Conservation (phyloP, 2,888 invertebrate genomes). For the Yponomeuta sedellus region DNA sequence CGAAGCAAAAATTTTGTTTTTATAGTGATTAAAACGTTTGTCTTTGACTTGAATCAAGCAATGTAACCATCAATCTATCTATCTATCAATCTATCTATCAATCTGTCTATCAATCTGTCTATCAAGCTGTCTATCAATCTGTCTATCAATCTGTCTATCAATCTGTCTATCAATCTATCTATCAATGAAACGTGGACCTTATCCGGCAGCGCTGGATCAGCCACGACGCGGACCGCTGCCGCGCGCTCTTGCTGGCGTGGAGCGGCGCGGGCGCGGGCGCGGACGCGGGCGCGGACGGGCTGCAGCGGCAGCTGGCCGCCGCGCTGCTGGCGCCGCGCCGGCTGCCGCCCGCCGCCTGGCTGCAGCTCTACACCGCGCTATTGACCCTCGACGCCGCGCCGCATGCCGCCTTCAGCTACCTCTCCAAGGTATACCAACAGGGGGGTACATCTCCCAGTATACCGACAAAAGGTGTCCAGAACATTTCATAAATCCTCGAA, state of each 20-base stretch:
- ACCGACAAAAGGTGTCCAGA: no score
- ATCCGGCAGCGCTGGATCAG: conserved; percentile 44
- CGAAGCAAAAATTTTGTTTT: no score
- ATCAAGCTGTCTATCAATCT: no score
- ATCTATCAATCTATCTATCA: no score
- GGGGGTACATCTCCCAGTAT: no score
- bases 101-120: no score
- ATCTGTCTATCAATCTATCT: not conserved
- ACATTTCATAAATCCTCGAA: no score
- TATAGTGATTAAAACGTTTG: no score
- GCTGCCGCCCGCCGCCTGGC: conserved; percentile 30
- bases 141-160: no score
- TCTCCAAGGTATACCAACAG: conserved; percentile 64
- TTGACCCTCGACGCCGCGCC: conserved; percentile 30
- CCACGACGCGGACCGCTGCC: conserved; percentile 31
- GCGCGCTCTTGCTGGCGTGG: conserved; percentile 34
- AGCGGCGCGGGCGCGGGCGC: conserved; percentile 21
- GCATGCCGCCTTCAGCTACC: conserved; percentile 48
- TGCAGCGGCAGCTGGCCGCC: conserved; percentile 39
- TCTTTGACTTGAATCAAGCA: no score
- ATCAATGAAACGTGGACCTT: not conserved
- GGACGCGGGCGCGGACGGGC: conserved; percentile 4
- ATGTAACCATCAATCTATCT: no score
- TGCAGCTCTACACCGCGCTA: conserved; percentile 39
- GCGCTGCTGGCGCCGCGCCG: conserved; percentile 40